These are phyloP conservation scores for Platycheirus albimanus DNA, from an alignment of 2,888 invertebrate species.

Conservation along the genomic window DNA sequence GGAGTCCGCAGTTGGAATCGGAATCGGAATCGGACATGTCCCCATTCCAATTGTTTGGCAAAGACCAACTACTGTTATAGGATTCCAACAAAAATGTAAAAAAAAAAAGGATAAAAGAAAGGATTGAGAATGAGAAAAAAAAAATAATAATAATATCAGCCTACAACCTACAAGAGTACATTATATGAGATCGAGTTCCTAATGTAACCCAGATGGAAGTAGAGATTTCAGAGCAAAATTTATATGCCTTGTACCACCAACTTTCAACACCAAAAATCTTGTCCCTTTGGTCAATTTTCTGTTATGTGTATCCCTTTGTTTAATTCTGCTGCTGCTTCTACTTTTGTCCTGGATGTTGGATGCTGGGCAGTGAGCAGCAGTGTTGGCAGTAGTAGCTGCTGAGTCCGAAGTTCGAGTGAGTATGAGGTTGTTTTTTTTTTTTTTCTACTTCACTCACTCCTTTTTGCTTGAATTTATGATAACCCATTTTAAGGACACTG, in stretches of 20 bases:
- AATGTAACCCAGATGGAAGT: conserved; percentile 71
- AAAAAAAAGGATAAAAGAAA: too few relatives aligned
- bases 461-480: conserved; percentile 63
- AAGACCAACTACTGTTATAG: conserved; percentile 35
- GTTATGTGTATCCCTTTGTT: conserved; percentile 63
- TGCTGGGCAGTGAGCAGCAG: too few relatives aligned
- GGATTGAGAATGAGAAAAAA: too few relatives aligned
- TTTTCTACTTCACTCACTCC: conserved; percentile 2
- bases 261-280: conserved; percentile 73
- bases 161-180: conserved; percentile 47
- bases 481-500: conserved; percentile 73
- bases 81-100: background rate
- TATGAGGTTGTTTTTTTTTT: background rate
- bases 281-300: conserved; percentile 70
- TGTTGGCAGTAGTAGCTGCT: conserved; percentile 1
- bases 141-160: conserved; percentile 16
- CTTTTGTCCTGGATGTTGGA: background rate
- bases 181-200: conserved; percentile 40
- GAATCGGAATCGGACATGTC: too few relatives aligned
- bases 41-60: conserved; percentile 67
- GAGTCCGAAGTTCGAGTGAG: conserved; percentile 7
- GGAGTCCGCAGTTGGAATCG: too few relatives aligned
- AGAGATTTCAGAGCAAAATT: conserved; percentile 66
- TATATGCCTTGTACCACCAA: conserved; percentile 67
- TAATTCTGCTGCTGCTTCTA: conserved; percentile 30